Conservation (phyloP, 2,888 invertebrate genomes). For the Scrobipalpa costella region DNA sequence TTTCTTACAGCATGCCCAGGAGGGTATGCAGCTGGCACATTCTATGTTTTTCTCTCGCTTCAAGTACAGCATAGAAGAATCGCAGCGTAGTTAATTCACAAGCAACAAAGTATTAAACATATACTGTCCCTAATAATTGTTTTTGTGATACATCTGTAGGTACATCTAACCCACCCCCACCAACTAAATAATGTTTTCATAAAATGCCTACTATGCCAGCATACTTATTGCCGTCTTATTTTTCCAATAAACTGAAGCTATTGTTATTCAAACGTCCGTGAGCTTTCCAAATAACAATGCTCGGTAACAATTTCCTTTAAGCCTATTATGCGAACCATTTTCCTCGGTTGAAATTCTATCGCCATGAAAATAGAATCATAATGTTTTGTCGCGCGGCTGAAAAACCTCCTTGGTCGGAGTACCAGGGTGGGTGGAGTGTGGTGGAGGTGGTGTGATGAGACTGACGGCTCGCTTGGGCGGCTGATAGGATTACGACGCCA, state of each 20-base stretch:
- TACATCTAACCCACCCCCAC: no score
- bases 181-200: no score
- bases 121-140: no score
- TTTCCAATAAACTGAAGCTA: neutral
- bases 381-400: slow-evolving; percentile 76
- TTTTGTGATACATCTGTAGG: no score
- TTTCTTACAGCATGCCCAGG: no score
- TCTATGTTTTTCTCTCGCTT: no score
- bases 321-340: slow-evolving; percentile 64
- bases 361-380: slow-evolving; percentile 75
- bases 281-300: slow-evolving; percentile 28
- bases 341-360: slow-evolving; percentile 53
- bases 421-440: slow-evolving; percentile 39
- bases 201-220: no score
- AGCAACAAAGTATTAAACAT: no score
- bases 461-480: slow-evolving; percentile 48
- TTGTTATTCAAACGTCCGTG: slow-evolving; percentile 6
- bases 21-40: no score
- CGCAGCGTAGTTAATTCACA: no score
- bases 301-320: slow-evolving; percentile 46
- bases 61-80: no score
- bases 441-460: slow-evolving; percentile 31
- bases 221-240: no score
- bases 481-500: slow-evolving; percentile 86
- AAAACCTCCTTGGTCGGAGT: slow-evolving; percentile 46